A percentile compares a stretch with the other conserved stretches of the same genome.
phyloP scores from a whole-genome alignment of 2,113 vertebrate species.

The Anarrhichthys ocellatus region DNA sequence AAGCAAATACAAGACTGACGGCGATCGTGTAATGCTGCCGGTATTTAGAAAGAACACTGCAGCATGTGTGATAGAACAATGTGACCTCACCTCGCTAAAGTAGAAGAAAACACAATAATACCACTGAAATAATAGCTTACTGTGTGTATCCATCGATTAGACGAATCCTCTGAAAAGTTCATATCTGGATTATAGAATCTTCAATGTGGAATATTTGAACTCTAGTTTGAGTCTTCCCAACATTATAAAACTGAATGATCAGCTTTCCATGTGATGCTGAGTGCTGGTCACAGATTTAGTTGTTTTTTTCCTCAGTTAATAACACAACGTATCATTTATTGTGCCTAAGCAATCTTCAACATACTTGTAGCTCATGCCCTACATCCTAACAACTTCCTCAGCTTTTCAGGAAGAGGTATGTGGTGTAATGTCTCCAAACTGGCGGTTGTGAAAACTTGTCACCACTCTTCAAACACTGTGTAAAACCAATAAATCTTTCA shows the following conservation, averaged over 20 bases:
- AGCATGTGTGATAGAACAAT: neutral
- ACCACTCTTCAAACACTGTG: neutral
- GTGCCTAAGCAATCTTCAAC: neutral
- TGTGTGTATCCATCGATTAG: neutral
- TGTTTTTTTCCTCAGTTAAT: neutral
- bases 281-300: neutral
- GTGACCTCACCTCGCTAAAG: neutral
- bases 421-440: neutral
- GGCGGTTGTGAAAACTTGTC: neutral
- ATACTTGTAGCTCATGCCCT: neutral
- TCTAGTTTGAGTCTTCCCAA: too few relatives aligned
- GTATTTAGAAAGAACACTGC: neutral
- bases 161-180: neutral
- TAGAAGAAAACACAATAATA: neutral
- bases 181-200: neutral
- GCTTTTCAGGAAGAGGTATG: neutral
- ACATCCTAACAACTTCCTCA: constrained; percentile 1
- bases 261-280: neutral
- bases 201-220: too few relatives aligned
- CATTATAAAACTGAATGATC: neutral
- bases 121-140: neutral
- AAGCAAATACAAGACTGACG: neutral
- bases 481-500: too few relatives aligned
- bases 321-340: neutral
- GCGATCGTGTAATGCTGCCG: neutral